Percentiles rank a stretch among this genome's conserved stretches.
Conservation (phyloP, 92 coral and sea anemone species). For the Ricordea florida region DNA sequence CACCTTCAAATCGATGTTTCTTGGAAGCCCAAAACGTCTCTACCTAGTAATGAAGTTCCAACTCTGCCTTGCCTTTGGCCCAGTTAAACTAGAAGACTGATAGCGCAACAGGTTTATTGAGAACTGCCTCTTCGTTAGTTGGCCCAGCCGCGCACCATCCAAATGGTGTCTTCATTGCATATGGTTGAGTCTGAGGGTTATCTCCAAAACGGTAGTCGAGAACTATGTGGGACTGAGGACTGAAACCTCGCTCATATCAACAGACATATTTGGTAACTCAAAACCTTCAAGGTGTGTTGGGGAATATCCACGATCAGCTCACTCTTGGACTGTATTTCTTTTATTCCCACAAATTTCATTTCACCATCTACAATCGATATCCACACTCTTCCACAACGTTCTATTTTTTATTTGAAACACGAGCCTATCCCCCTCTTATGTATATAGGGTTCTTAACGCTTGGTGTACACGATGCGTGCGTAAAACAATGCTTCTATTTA, state of each 20-base stretch:
- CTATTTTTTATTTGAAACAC: too few relatives aligned
- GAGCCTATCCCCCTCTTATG: too few relatives aligned
- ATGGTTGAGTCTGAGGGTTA: slow-evolving; percentile 49
- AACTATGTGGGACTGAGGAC: slow-evolving; percentile 52
- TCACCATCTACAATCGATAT: too few relatives aligned
- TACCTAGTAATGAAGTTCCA: slow-evolving; percentile 31
- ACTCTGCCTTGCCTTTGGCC: slow-evolving; percentile 1
- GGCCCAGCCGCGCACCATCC: slow-evolving; percentile 73
- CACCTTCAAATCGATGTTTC: slow-evolving; percentile 25
- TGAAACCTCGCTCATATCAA: slow-evolving; percentile 38
- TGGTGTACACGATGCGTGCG: too few relatives aligned
- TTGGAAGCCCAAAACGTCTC: slow-evolving; percentile 59
- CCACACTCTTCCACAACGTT: too few relatives aligned
- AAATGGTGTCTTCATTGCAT: slow-evolving; percentile 53
- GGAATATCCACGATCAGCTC: too few relatives aligned
- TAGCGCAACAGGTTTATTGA: slow-evolving; percentile 37
- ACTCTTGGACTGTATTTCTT: too few relatives aligned
- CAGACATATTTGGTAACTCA: slow-evolving; percentile 16
- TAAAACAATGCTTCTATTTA: too few relatives aligned
- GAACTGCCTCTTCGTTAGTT: slow-evolving; percentile 18
- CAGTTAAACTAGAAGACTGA: slow-evolving; percentile 41
- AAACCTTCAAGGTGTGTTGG: slow-evolving; percentile 31
- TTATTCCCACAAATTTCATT: too few relatives aligned
- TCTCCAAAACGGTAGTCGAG: slow-evolving; percentile 62
- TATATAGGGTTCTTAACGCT: too few relatives aligned